Percentiles rank a stretch among this genome's conserved stretches.
Evolutionary conservation across 2,113 vertebrate species (phyloP).

Genomic region (Crotalus helleri): DNA sequence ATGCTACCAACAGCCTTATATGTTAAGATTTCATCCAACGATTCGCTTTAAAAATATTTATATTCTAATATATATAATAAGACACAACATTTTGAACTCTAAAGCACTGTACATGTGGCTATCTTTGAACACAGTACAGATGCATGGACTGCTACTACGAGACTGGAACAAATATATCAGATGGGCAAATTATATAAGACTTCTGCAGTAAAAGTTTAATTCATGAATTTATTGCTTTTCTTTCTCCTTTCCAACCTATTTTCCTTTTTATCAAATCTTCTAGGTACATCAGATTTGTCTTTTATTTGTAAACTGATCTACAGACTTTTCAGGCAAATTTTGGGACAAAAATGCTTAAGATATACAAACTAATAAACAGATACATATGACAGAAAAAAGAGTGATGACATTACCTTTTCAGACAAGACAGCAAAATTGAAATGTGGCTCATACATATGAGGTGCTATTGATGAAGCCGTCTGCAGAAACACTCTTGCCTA

Average conservation of each 20-base stretch:
- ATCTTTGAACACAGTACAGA: not conserved
- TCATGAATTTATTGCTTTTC: too few relatives aligned
- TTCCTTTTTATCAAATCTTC: not conserved
- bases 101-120: not conserved
- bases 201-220: not conserved
- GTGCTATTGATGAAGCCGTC: constrained; percentile 85
- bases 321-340: not conserved
- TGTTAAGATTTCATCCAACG: not conserved
- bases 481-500: constrained; percentile 92
- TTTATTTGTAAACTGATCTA: not conserved
- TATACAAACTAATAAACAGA: not conserved
- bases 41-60: not conserved
- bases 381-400: constrained; percentile 13
- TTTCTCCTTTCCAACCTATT: not conserved
- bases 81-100: not conserved
- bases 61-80: not conserved
- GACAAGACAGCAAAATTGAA: constrained; percentile 90
- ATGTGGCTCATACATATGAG: constrained; percentile 95
- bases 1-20: not conserved
- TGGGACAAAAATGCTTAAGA: not conserved
- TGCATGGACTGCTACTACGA: not conserved
- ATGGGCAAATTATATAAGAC: not conserved
- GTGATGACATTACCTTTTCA: constrained; percentile 82
- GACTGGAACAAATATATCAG: not conserved
- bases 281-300: not conserved